Evolutionary conservation across 2,888 invertebrate genomes (phyloP), one percentile per base, ranked within the genome.

Genomic region (Hipparchia semele): DNA sequence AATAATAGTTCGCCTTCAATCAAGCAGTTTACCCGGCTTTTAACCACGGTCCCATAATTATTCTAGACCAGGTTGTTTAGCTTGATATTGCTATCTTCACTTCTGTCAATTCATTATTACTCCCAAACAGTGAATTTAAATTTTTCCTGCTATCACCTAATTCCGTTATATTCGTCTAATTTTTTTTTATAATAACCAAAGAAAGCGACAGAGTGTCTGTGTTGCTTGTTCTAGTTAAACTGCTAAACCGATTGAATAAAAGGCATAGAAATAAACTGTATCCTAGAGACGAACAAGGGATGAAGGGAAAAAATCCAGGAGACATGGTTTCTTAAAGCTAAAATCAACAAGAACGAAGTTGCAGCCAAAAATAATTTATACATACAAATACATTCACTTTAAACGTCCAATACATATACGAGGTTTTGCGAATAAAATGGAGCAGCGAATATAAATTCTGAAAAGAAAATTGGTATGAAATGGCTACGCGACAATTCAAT

Each of bases 401-500:
- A 33, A 60, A 51, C 33, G 65, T 53, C 51, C 65, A 10, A 65
- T 53, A 53, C 53, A 33, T 53, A 65, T 10, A 33, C 51, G n/a
- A 53, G 33, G 12, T 65, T 65, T 8, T 65, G 10, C 65, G 53
- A 65, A 53, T 33, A 65, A 65, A 65, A 65, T 23, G 13, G 53
- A 65, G 33, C 53, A 65, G 6, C 65, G 65, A 65, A 65, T 53
- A 33, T 65, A 53, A 58, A 67, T 67, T 67, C 67, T n/a, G 2
- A 67, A 45, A 67, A 67, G 56, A 39, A 54, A 67, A 58, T 58
- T 67, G 23, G 65, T 65, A 65, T 56, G 56, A 67, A 67, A 58
- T 13, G 67, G 56, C 67, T 67, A 56, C 67, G 67, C 67, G 67
- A 67, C 67, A 46, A 67, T 67, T 67, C 67, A 67, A 67, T 67